A percentile compares a stretch with the other conserved stretches of the same genome.
Conservation (phyloP, 1,140 invertebrate genomes). For the Drosophila miranda region DNA sequence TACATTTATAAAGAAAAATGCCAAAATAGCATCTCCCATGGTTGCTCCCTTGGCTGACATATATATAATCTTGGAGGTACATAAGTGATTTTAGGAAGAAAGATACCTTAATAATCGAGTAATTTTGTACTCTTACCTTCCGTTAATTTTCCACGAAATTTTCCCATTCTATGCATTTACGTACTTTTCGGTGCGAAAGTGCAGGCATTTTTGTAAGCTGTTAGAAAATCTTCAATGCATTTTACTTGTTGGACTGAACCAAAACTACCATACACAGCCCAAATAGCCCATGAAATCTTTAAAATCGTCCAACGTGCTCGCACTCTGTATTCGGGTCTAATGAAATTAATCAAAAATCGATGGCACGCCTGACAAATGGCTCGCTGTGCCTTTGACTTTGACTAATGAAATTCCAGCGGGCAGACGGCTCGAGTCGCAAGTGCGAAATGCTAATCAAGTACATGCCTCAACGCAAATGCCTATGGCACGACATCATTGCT, state of each 20-base stretch:
- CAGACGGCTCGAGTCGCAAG: too few relatives aligned
- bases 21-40: too few relatives aligned
- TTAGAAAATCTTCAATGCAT: conserved; percentile 11
- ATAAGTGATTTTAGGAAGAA: too few relatives aligned
- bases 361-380: conserved; percentile 42
- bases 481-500: neutral
- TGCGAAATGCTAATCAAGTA: conserved; percentile 42
- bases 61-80: too few relatives aligned
- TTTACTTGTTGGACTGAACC: conserved; percentile 2
- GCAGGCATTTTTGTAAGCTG: neutral
- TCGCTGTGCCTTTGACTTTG: conserved; percentile 59
- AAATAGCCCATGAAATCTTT: conserved; percentile 43
- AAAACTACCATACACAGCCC: too few relatives aligned
- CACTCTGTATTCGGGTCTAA: neutral
- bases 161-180: too few relatives aligned
- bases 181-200: neutral
- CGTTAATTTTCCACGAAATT: too few relatives aligned
- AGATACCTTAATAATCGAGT: too few relatives aligned
- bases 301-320: conserved; percentile 40
- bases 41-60: too few relatives aligned
- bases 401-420: conserved; percentile 67
- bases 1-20: too few relatives aligned
- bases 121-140: too few relatives aligned
- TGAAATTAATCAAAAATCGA: conserved; percentile 39
- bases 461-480: conserved; percentile 38